Evolutionary conservation across 1,140 invertebrate species (phyloP).

Genomic region (Drosophila hydei): DNA sequence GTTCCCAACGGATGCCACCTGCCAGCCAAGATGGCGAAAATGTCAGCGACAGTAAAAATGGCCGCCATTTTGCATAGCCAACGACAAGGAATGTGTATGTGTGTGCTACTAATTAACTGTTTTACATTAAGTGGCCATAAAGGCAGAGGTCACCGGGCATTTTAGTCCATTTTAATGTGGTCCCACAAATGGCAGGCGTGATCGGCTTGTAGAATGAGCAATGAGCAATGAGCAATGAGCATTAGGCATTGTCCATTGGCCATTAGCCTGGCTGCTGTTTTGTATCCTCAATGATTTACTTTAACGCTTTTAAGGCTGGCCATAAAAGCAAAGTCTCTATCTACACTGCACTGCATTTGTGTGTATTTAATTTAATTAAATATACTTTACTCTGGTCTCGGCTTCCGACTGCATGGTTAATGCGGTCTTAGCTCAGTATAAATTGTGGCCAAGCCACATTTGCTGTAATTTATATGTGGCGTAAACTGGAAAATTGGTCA

Average conservation of each 20-base stretch:
- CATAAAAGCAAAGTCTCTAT: conserved; percentile 51
- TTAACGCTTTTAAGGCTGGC: conserved; percentile 60
- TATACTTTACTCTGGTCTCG: conserved; percentile 66
- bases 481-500: conserved; percentile 49
- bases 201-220: conserved; percentile 69
- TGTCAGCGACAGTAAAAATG: conserved; percentile 69
- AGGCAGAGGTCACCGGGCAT: conserved; percentile 53
- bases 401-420: conserved; percentile 66
- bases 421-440: conserved; percentile 74
- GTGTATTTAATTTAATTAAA: conserved; percentile 79
- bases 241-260: conserved; percentile 40
- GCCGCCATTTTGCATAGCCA: conserved; percentile 70
- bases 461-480: conserved; percentile 77
- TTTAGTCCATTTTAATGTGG: conserved; percentile 79
- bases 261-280: conserved; percentile 54
- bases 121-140: conserved; percentile 81
- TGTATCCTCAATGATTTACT: conserved; percentile 72
- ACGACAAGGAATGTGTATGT: conserved; percentile 30
- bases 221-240: conserved; percentile 4
- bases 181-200: conserved; percentile 64
- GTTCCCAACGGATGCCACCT: conserved; percentile 39
- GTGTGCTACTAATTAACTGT: conserved; percentile 75
- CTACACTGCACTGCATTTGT: conserved; percentile 22
- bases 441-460: conserved; percentile 76
- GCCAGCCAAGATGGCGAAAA: conserved; percentile 63